A percentile compares a stretch with the other conserved stretches of the same genome.
phyloP scores from a whole-genome alignment of 2,797 vertebrate genomes.

The Notolepis coatsorum region DNA sequence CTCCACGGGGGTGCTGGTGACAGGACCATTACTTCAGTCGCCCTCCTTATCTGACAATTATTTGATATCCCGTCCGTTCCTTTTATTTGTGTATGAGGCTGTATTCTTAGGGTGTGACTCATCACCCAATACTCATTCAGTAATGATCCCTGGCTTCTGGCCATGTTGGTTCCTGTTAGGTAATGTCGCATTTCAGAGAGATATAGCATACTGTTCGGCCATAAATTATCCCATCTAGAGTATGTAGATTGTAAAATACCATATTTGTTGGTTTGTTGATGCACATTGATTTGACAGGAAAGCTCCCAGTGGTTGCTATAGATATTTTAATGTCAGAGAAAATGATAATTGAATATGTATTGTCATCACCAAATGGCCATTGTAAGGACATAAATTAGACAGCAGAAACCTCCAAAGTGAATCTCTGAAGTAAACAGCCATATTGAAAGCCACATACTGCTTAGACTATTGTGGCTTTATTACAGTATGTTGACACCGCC shows the following conservation, averaged over 20 bases:
- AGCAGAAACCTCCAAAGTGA: neutral
- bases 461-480: conserved; percentile 1
- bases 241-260: neutral
- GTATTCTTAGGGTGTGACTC: neutral
- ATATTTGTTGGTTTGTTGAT: neutral
- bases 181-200: conserved; percentile 17
- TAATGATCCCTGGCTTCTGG: neutral
- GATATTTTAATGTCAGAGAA: neutral
- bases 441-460: neutral
- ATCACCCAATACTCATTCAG: neutral
- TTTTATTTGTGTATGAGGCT: conserved; percentile 7
- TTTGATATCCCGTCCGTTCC: conserved; percentile 32
- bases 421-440: neutral
- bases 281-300: neutral
- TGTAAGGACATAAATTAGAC: neutral
- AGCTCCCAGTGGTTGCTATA: neutral
- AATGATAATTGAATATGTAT: neutral
- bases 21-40: conserved; percentile 53
- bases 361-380: neutral
- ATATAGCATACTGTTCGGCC: no score
- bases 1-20: conserved; percentile 39
- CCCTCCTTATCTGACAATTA: conserved; percentile 30
- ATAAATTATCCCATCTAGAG: neutral
- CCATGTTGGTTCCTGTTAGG: neutral
- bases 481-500: no score